These are phyloP conservation scores for Polydrusus pterygomalis DNA, from an alignment of 2,888 invertebrate species.

Conservation along the genomic window DNA sequence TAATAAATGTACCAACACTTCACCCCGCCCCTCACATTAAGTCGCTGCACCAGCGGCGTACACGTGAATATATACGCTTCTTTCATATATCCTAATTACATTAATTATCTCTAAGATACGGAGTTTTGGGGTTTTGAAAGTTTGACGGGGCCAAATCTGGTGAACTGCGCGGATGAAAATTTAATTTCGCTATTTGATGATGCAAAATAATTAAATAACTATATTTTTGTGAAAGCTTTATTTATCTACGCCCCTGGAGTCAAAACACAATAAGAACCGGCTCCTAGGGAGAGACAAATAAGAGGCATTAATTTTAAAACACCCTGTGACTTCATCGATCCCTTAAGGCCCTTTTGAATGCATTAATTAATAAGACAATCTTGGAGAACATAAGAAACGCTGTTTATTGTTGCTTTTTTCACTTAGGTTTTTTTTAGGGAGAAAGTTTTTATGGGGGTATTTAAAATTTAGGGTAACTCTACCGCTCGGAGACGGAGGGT, in stretches of 20 bases:
- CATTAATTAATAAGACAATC: constrained; percentile 58
- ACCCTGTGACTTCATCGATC: constrained; percentile 57
- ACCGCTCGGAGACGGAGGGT: neutral
- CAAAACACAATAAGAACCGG: constrained; percentile 51
- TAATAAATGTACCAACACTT: constrained; percentile 42
- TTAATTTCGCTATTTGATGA: too few species aligned
- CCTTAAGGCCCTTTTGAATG: constrained; percentile 57
- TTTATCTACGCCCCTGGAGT: constrained; percentile 36
- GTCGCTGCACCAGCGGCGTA: constrained; percentile 29
- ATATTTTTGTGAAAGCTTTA: too few species aligned
- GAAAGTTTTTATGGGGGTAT: constrained; percentile 32
- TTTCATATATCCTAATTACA: too few species aligned
- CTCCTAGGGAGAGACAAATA: constrained; percentile 56
- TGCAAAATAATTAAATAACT: too few species aligned
- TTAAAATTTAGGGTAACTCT: constrained; percentile 42
- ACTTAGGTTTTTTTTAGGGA: constrained; percentile 46
- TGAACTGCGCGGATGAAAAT: too few species aligned
- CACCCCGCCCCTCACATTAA: constrained; percentile 35
- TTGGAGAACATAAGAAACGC: constrained; percentile 52
- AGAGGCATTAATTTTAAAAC: constrained; percentile 57
- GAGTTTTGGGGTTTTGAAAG: too few species aligned
- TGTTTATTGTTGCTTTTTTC: constrained; percentile 57
- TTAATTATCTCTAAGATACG: too few species aligned
- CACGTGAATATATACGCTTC: too few species aligned
- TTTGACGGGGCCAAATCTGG: too few species aligned